These are phyloP conservation scores for Cirrhinus molitorella DNA, from an alignment of 2,797 vertebrate genomes.

Conservation along the genomic window DNA sequence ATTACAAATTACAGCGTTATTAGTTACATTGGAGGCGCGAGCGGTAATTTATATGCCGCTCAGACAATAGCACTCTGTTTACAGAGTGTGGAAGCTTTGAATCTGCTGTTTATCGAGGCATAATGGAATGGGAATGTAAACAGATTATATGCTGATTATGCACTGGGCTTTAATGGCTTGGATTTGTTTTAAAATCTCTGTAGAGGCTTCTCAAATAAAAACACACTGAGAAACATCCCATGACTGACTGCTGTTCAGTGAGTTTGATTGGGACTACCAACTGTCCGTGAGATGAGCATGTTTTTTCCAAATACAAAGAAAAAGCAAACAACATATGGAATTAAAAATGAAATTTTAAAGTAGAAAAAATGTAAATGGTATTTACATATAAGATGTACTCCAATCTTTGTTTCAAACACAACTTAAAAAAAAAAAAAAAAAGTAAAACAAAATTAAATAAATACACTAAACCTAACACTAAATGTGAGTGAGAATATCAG, in stretches of 20 bases:
- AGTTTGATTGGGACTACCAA: neutral
- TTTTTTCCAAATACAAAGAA: too few species aligned
- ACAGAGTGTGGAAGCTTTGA: conserved; percentile 54
- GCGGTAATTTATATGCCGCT: conserved; percentile 63
- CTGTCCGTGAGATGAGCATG: neutral
- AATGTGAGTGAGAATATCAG: too few species aligned
- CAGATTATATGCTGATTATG: conserved; percentile 67
- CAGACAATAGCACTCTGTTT: conserved; percentile 69
- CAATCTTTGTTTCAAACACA: too few species aligned
- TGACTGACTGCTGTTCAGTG: neutral
- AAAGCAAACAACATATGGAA: too few species aligned
- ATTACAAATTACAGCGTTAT: conserved; percentile 74
- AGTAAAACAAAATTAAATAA: too few species aligned
- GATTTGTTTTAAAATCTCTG: conserved; percentile 40
- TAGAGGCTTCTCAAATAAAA: conserved; percentile 23
- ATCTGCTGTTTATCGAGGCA: conserved; percentile 51
- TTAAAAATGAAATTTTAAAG: neutral
- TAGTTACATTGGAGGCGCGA: conserved; percentile 67
- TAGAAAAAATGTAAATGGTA: neutral
- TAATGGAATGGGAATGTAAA: conserved; percentile 56
- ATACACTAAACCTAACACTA: too few species aligned
- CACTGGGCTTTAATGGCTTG: conserved; percentile 38
- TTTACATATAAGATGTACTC: neutral
- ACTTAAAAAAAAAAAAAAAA: too few species aligned
- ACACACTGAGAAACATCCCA: neutral